Evolutionary conservation across 2,888 invertebrate genomes (phyloP).

Genomic region (Hoplodrina ambigua): DNA sequence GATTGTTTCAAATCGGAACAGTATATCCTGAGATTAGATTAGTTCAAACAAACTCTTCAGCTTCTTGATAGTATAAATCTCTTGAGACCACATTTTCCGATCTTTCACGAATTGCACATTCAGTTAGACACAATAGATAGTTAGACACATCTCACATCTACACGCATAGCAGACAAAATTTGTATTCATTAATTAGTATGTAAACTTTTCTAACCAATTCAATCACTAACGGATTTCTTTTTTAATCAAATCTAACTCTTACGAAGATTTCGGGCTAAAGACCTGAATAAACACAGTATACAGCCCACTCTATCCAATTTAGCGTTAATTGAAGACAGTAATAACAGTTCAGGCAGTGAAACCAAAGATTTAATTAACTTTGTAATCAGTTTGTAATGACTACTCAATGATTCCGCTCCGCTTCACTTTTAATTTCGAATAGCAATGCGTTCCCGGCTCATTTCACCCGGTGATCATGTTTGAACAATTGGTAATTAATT

Average conservation of each 20-base stretch:
- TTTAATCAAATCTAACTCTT: constrained; percentile 4
- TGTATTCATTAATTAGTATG: constrained; percentile 17
- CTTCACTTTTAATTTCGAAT: constrained; percentile 62
- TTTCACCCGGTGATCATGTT: constrained; percentile 44
- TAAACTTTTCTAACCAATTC: constrained; percentile 18
- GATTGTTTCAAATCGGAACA: too few species aligned
- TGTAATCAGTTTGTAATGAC: constrained; percentile 58
- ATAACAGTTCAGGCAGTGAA: constrained; percentile 56
- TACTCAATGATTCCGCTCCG: constrained; percentile 54
- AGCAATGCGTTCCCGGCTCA: constrained; percentile 43
- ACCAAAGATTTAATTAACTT: constrained; percentile 61
- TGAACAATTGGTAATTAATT: constrained; percentile 20
- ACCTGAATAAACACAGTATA: constrained; percentile 15
- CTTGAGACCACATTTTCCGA: not conserved
- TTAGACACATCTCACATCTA: constrained; percentile 4
- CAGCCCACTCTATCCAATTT: constrained; percentile 42
- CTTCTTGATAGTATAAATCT: too few species aligned
- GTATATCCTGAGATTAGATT: too few species aligned
- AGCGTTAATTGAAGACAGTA: constrained; percentile 56
- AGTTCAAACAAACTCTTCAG: too few species aligned
- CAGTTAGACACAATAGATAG: constrained; percentile 8
- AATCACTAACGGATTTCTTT: not conserved
- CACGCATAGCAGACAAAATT: not conserved
- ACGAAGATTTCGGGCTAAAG: constrained; percentile 37
- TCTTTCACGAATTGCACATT: not conserved